A percentile compares a stretch with the other conserved stretches of the same genome.
Conservation (phyloP, 2,888 invertebrate genomes). For the Plebejus argus region DNA sequence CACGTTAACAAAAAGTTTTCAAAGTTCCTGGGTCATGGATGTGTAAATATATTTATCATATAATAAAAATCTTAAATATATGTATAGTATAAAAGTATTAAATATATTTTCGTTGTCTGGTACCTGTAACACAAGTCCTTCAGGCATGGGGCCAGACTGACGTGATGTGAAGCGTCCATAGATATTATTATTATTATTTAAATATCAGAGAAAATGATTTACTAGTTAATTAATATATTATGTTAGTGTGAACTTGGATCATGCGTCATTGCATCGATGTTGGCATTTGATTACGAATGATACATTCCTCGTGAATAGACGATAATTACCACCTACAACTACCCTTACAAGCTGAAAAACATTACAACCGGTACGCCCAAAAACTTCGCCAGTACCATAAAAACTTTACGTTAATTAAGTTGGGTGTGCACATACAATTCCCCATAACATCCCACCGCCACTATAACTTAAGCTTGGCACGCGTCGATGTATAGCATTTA, state of each 20-base stretch:
- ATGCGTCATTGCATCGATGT: neutral
- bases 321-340: neutral
- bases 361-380: neutral
- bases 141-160: too few species aligned
- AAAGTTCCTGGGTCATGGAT: too few species aligned
- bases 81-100: too few species aligned
- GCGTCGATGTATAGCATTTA: constrained; percentile 68
- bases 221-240: too few species aligned
- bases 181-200: too few species aligned
- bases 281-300: neutral
- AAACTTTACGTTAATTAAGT: constrained; percentile 18
- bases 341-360: neutral
- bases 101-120: too few species aligned
- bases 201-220: too few species aligned
- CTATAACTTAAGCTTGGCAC: constrained; percentile 57
- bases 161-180: too few species aligned
- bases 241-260: neutral
- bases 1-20: too few species aligned
- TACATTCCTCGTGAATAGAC: neutral
- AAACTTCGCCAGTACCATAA: constrained; percentile 7
- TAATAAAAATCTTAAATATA: too few species aligned
- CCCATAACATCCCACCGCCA: constrained; percentile 49
- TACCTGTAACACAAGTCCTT: too few species aligned
- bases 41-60: too few species aligned
- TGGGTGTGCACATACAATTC: constrained; percentile 55